phyloP scores from a whole-genome alignment of 2,113 vertebrate species.

The Corythornis cristatus region DNA sequence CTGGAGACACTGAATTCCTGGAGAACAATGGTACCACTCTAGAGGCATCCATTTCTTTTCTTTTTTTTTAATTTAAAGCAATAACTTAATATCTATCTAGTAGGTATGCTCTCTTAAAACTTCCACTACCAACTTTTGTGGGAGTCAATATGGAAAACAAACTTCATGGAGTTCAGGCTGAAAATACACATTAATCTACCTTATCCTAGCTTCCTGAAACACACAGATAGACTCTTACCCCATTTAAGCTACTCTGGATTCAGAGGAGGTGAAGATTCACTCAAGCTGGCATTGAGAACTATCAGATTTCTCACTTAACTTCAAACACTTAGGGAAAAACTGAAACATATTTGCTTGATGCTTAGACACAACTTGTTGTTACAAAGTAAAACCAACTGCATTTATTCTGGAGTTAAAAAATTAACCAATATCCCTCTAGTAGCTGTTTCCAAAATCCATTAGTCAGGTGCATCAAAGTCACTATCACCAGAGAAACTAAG shows the following conservation, averaged over 20 bases:
- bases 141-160: neutral
- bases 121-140: neutral
- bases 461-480: neutral
- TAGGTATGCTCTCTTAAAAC: neutral
- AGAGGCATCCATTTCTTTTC: neutral
- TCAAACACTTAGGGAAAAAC: neutral
- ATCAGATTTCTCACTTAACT: neutral
- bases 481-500: neutral
- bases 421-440: neutral
- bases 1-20: neutral
- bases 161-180: neutral
- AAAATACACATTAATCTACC: neutral
- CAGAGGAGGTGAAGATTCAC: neutral
- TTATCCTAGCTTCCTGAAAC: neutral
- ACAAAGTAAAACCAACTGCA: neutral
- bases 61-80: neutral
- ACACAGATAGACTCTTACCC: neutral
- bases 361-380: neutral
- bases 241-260: neutral
- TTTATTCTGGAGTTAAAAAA: neutral
- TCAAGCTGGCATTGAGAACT: neutral
- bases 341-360: neutral
- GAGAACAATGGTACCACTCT: neutral
- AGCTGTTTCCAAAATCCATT: neutral
- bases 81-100: neutral